Conservation (phyloP, 2,797 vertebrate species). For the Eurystomus glaucurus region DNA sequence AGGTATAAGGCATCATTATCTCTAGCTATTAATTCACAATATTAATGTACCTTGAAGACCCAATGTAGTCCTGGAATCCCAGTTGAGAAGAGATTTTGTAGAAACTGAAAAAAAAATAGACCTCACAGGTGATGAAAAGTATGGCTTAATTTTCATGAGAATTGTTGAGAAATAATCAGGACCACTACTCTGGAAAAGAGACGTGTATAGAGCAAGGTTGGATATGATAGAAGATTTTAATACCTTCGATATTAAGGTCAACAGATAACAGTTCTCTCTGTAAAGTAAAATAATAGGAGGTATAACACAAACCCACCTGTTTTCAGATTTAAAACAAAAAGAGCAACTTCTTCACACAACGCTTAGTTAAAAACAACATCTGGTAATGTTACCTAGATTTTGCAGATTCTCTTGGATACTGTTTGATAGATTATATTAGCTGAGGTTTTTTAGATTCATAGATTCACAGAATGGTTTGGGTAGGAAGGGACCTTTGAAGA, state of each 20-base stretch:
- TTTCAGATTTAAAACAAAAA: neutral
- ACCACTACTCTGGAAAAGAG: neutral
- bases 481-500: neutral
- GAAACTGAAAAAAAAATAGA: neutral
- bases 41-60: neutral
- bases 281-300: neutral
- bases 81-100: neutral
- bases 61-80: neutral
- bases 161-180: neutral
- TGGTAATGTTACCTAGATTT: neutral
- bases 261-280: neutral
- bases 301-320: neutral
- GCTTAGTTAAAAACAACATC: neutral
- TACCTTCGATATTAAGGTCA: neutral
- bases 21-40: neutral
- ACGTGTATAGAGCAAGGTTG: neutral
- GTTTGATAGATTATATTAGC: neutral
- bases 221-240: neutral
- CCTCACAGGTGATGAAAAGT: neutral
- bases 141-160: neutral
- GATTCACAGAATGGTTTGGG: neutral
- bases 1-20: neutral
- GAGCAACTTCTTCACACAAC: neutral
- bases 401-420: neutral
- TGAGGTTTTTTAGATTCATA: neutral